Conservation (phyloP, 2,888 invertebrate species). For the Eudasyphora cyanicolor region DNA sequence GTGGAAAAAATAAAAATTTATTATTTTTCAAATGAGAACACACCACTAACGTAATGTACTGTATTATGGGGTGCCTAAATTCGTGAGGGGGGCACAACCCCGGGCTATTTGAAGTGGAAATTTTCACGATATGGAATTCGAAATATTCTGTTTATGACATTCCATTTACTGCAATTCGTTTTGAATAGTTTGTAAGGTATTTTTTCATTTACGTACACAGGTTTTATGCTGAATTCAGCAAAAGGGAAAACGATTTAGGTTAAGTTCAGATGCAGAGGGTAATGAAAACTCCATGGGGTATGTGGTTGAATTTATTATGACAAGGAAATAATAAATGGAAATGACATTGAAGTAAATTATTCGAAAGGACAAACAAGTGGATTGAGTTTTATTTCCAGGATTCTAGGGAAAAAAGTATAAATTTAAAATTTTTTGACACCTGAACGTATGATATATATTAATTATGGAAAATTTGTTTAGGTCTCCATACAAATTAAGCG, state of each 20-base stretch:
- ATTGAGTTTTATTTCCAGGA: no score
- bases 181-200: neutral
- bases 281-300: no score
- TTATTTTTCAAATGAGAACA: slow-evolving; percentile 17
- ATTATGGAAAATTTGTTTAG: no score
- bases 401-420: no score
- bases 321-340: neutral
- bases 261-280: neutral
- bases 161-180: neutral
- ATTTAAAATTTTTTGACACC: no score
- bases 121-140: neutral
- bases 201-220: neutral
- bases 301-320: neutral
- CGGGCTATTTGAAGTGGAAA: neutral
- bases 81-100: neutral
- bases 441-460: no score
- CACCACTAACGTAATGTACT: neutral
- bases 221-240: neutral
- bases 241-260: neutral
- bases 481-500: no score
- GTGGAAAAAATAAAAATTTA: slow-evolving; percentile 10
- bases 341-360: no score
- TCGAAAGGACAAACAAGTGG: no score
- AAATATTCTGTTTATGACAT: slow-evolving; percentile 18
- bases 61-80: slow-evolving; percentile 6